A percentile compares a stretch with the other conserved stretches of the same genome.
Conservation (phyloP, 2,113 vertebrate species). For the Arenaria interpres region DNA sequence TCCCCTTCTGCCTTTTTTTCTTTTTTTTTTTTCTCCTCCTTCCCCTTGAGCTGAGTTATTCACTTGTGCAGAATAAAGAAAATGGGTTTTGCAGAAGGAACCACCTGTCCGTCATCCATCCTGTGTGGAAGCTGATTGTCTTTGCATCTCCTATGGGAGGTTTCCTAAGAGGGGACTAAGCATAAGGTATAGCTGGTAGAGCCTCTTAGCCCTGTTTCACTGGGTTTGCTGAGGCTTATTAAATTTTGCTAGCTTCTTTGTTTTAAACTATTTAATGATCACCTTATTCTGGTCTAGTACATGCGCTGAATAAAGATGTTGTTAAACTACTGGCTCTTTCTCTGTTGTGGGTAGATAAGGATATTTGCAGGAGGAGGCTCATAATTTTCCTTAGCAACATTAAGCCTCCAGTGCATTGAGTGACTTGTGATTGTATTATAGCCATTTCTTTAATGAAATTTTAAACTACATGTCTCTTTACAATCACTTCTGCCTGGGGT, state of each 20-base stretch:
- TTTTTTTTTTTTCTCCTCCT: neutral
- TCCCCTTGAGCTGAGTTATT: neutral
- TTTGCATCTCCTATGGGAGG: neutral
- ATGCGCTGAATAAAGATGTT: neutral
- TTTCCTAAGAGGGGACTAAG: neutral
- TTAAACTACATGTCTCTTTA: constrained; percentile 18
- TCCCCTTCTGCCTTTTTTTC: neutral
- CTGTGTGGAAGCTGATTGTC: neutral
- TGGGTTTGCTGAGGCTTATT: neutral
- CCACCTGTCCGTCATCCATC: neutral
- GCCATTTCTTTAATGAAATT: constrained; percentile 40
- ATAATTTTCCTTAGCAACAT: constrained; percentile 40
- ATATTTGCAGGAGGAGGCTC: neutral
- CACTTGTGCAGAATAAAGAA: neutral
- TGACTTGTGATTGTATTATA: constrained; percentile 35
- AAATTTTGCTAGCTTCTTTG: neutral
- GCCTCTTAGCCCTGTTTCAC: neutral
- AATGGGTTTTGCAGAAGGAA: neutral
- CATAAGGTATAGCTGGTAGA: neutral
- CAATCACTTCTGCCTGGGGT: constrained; percentile 22
- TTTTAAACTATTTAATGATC: constrained; percentile 3
- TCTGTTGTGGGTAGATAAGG: constrained; percentile 37
- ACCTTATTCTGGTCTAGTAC: neutral
- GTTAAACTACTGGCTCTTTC: neutral
- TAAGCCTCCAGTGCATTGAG: neutral